These are phyloP conservation scores for Rhamphomyia laevipes DNA, from an alignment of 2,888 invertebrate genomes.

Conservation along the genomic window DNA sequence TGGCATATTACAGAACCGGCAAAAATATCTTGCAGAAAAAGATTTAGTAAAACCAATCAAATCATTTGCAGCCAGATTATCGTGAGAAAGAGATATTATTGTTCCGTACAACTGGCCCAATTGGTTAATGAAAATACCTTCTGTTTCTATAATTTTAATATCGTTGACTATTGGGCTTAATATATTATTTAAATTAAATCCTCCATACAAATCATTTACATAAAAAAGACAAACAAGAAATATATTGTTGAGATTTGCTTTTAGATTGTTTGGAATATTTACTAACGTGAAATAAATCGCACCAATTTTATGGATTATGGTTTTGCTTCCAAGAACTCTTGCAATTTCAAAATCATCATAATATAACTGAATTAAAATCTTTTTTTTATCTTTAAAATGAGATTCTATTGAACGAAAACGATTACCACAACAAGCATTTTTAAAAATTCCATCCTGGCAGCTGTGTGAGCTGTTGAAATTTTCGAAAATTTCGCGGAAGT, in stretches of 20 bases:
- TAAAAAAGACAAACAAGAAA: constrained; percentile 1
- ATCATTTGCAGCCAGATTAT: constrained; percentile 2
- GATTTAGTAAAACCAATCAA: constrained; percentile 2
- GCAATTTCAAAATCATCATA: too few relatives aligned
- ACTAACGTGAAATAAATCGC: constrained; percentile 1
- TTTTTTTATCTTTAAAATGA: too few relatives aligned
- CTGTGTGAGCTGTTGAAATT: too few relatives aligned
- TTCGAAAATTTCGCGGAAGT: too few relatives aligned
- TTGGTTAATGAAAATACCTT: neutral
- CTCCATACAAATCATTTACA: neutral
- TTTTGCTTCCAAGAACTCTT: neutral
- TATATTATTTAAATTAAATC: neutral
- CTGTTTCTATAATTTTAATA: neutral
- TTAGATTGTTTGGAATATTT: neutral
- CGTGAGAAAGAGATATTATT: constrained; percentile 1
- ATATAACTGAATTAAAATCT: too few relatives aligned
- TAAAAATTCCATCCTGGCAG: too few relatives aligned
- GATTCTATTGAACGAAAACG: too few relatives aligned
- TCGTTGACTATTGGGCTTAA: neutral
- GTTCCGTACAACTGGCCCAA: neutral
- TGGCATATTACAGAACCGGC: neutral
- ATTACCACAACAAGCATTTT: too few relatives aligned
- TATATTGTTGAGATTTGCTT: neutral
- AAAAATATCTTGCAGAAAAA: constrained; percentile 1
- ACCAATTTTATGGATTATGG: too few relatives aligned